These are phyloP conservation scores for Cryptotis parvus DNA, from an alignment of 2,113 vertebrate species.

Conservation along the genomic window DNA sequence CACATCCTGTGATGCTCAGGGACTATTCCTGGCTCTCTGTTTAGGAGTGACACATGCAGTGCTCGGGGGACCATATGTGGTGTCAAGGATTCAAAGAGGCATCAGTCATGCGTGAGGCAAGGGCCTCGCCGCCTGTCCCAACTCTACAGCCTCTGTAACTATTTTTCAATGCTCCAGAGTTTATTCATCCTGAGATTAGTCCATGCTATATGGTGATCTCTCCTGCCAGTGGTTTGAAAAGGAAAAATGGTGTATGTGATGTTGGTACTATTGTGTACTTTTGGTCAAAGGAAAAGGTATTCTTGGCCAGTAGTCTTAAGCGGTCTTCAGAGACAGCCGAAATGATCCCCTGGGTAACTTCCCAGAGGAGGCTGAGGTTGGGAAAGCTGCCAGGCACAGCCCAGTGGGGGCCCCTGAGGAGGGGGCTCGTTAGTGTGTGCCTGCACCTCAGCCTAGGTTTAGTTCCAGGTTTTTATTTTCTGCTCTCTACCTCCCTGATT, in stretches of 20 bases:
- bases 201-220: background rate
- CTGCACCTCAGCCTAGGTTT: background rate
- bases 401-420: too few species aligned
- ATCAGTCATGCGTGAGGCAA: too few species aligned
- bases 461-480: background rate
- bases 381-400: too few species aligned
- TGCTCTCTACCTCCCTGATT: background rate
- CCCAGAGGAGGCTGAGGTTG: background rate
- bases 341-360: background rate
- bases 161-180: background rate
- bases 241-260: conserved; percentile 15
- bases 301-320: background rate
- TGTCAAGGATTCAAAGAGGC: too few species aligned
- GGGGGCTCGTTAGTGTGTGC: background rate
- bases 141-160: too few species aligned
- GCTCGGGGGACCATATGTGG: too few species aligned
- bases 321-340: background rate
- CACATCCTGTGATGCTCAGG: too few species aligned
- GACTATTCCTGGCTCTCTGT: too few species aligned
- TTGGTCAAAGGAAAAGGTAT: background rate
- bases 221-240: conserved; percentile 39
- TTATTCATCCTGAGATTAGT: background rate
- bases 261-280: background rate
- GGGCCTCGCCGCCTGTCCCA: too few species aligned
- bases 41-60: too few species aligned